A percentile compares a stretch with the other conserved stretches of the same genome.
Conservation (phyloP, 2,797 vertebrate species). For the Hemibagrus guttatus region DNA sequence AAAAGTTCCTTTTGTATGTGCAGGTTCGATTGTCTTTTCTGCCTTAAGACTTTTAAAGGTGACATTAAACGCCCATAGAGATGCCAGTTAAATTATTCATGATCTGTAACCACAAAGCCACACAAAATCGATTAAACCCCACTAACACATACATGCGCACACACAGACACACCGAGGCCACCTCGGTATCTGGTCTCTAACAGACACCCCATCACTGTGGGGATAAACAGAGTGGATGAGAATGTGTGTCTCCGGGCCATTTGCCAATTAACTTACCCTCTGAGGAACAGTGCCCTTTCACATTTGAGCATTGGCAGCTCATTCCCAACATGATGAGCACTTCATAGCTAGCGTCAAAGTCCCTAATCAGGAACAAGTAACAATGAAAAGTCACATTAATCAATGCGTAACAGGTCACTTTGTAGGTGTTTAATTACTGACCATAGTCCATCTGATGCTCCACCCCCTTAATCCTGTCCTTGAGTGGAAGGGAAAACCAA, state of each 20-base stretch:
- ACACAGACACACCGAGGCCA: background rate
- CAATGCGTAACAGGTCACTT: conserved; percentile 4
- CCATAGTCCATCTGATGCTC: background rate
- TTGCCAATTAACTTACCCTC: conserved; percentile 45
- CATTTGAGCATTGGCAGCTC: conserved; percentile 25
- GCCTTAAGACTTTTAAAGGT: conserved; percentile 53
- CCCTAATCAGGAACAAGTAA: conserved; percentile 9
- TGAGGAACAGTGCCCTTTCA: conserved; percentile 37
- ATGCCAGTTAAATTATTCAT: conserved; percentile 60
- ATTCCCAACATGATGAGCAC: conserved; percentile 32
- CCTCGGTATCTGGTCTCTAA: conserved; percentile 21
- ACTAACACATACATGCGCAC: conserved; percentile 37
- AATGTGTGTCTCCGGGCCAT: conserved; percentile 33
- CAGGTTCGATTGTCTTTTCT: conserved; percentile 30
- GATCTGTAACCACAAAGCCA: conserved; percentile 36
- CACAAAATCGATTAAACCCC: conserved; percentile 33
- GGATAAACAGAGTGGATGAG: conserved; percentile 18
- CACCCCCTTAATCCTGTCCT: background rate
- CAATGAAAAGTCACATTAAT: conserved; percentile 7
- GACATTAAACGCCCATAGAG: conserved; percentile 51
- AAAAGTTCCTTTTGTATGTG: conserved; percentile 33
- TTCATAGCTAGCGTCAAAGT: conserved; percentile 38
- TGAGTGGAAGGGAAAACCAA: background rate
- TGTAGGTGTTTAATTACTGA: background rate
- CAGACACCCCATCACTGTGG: background rate